Evolutionary conservation across 2,797 vertebrate species (phyloP).

Genomic region (Macropodus opercularis): DNA sequence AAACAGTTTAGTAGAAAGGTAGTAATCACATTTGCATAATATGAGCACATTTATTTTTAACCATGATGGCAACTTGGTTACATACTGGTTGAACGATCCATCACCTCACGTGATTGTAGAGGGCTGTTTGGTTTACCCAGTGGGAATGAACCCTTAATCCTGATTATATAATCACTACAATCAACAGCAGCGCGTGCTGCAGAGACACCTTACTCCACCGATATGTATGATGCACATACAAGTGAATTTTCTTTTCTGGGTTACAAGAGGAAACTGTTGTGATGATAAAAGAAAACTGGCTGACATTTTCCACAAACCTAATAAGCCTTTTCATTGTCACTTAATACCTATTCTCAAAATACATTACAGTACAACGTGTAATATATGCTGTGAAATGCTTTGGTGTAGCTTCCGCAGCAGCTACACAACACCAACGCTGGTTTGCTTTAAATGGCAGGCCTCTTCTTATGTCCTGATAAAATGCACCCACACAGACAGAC

Average conservation of each 20-base stretch:
- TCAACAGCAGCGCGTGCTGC: constrained; percentile 4
- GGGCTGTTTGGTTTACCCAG: background rate
- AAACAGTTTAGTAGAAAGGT: constrained; percentile 40
- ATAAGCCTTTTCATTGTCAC: constrained; percentile 22
- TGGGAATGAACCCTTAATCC: background rate
- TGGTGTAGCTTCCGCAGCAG: constrained; percentile 28
- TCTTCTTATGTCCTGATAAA: constrained; percentile 77
- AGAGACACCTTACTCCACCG: background rate
- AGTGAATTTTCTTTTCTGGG: constrained; percentile 2
- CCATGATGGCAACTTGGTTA: too few species aligned
- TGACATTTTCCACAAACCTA: constrained; percentile 21
- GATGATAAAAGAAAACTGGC: constrained; percentile 24
- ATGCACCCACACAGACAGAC: constrained; percentile 75
- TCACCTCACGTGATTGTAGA: background rate
- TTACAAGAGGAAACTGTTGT: constrained; percentile 28
- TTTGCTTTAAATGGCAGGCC: constrained; percentile 68
- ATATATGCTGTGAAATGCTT: constrained; percentile 35
- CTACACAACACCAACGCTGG: constrained; percentile 13
- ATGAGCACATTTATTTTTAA: too few species aligned
- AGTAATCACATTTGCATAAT: constrained; percentile 40
- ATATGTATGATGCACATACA: background rate
- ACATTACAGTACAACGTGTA: constrained; percentile 21
- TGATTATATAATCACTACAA: background rate
- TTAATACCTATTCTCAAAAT: constrained; percentile 23
- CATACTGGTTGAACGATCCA: too few species aligned